phyloP scores from a whole-genome alignment of 2,797 vertebrate species.

The Psittacula echo region DNA sequence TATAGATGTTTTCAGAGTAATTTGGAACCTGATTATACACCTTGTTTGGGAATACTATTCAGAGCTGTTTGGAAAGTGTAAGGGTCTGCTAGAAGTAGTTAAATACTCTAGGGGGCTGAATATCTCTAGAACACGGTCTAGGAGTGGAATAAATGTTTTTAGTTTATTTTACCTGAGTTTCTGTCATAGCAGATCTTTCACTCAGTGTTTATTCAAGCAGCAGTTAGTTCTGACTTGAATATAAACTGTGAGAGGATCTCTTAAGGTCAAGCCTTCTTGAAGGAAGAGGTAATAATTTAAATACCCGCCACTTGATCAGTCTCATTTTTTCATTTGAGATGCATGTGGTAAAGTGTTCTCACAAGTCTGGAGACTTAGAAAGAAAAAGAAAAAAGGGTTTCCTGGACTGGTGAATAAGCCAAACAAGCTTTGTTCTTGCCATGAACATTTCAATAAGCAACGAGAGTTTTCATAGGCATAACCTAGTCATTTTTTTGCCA shows the following conservation, averaged over 20 bases:
- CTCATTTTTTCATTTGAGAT: background rate
- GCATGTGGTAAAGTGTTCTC: background rate
- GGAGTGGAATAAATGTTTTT: background rate
- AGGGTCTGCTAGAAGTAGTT: background rate
- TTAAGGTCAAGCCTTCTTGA: background rate
- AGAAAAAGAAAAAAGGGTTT: background rate
- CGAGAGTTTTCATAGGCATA: slow-evolving; percentile 12
- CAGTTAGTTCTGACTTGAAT: background rate
- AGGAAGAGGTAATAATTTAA: background rate
- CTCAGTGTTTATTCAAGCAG: background rate
- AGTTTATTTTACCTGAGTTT: background rate
- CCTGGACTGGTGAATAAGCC: background rate
- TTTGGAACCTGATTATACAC: background rate
- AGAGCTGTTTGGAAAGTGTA: background rate
- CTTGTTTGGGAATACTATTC: background rate
- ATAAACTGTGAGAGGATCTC: background rate
- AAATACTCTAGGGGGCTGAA: background rate
- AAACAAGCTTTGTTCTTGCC: background rate
- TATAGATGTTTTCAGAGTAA: background rate
- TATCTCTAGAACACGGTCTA: background rate
- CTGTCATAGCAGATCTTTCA: background rate
- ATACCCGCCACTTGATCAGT: background rate
- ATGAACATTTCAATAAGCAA: background rate
- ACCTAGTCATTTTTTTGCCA: background rate
- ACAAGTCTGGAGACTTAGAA: background rate